Conservation (phyloP, 2,888 invertebrate genomes). For the Baccha elongata region DNA sequence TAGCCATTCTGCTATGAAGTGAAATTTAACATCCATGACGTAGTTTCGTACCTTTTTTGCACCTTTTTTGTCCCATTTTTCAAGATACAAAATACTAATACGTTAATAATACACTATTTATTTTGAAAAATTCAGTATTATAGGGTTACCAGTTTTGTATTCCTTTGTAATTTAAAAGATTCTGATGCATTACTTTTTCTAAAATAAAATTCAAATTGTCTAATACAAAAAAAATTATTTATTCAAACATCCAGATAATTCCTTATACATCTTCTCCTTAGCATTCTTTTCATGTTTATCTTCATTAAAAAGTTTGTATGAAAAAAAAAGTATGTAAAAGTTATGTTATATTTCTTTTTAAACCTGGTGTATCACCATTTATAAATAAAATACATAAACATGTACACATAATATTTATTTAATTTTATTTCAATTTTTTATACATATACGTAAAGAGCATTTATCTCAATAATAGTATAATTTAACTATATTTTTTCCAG, state of each 20-base stretch:
- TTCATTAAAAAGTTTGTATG: constrained; percentile 51
- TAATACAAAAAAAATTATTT: constrained; percentile 58
- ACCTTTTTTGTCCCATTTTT: no score
- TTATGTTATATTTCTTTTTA: constrained; percentile 55
- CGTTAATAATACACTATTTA: no score
- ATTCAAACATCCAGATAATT: constrained; percentile 51
- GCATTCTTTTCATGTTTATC: constrained; percentile 34
- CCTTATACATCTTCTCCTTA: constrained; percentile 26
- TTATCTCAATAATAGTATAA: constrained; percentile 73
- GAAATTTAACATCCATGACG: no score
- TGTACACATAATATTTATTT: constrained; percentile 72
- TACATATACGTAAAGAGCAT: constrained; percentile 68
- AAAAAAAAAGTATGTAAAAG: constrained; percentile 57
- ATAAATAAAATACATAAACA: constrained; percentile 70
- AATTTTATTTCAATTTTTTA: constrained; percentile 62
- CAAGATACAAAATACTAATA: no score
- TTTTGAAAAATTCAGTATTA: no score
- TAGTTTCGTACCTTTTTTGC: no score
- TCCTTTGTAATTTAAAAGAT: constrained; percentile 17
- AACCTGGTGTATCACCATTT: constrained; percentile 57
- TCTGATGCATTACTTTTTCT: constrained; percentile 16
- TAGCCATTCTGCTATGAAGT: no score
- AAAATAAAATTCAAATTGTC: constrained; percentile 30
- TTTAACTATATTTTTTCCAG: constrained; percentile 74
- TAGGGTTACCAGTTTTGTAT: constrained; percentile 7